Evolutionary conservation across 1,140 invertebrate species (phyloP).

Genomic region (Bombus picipes): DNA sequence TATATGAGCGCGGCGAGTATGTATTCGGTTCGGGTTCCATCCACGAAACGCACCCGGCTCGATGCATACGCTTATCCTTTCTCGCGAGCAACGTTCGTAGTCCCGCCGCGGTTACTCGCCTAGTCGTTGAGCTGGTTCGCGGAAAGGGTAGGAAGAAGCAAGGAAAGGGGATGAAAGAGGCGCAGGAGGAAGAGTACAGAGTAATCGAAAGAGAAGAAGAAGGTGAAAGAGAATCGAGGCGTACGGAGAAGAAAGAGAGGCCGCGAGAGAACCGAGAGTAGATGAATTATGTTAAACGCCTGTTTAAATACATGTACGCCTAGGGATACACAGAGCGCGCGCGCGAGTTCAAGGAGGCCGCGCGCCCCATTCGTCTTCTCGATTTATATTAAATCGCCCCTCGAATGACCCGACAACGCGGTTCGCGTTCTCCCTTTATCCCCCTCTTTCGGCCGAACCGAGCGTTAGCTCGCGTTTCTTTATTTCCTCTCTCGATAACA

Average conservation of each 20-base stretch:
- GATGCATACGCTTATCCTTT: constrained; percentile 25
- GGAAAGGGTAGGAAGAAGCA: constrained; percentile 11
- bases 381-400: constrained; percentile 79
- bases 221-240: constrained; percentile 1
- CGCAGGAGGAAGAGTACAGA: neutral
- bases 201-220: constrained; percentile 30
- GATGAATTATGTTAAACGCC: constrained; percentile 82
- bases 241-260: constrained; percentile 34
- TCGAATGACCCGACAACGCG: constrained; percentile 71
- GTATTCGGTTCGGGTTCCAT: constrained; percentile 11
- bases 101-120: neutral
- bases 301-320: constrained; percentile 81
- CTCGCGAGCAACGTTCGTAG: neutral
- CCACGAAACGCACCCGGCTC: constrained; percentile 7
- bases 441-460: neutral
- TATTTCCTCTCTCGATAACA: constrained; percentile 35
- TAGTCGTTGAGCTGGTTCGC: neutral
- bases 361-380: constrained; percentile 79
- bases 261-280: constrained; percentile 57
- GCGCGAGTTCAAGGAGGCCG: constrained; percentile 72
- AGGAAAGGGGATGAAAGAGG: neutral
- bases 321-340: constrained; percentile 72
- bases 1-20: constrained; percentile 62
- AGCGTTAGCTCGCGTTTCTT: constrained; percentile 29
- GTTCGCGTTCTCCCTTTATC: neutral